Evolutionary conservation across 2,113 vertebrate species (phyloP), one percentile per base, ranked within the genome.

Genomic region (Cyanoderma ruficeps): DNA sequence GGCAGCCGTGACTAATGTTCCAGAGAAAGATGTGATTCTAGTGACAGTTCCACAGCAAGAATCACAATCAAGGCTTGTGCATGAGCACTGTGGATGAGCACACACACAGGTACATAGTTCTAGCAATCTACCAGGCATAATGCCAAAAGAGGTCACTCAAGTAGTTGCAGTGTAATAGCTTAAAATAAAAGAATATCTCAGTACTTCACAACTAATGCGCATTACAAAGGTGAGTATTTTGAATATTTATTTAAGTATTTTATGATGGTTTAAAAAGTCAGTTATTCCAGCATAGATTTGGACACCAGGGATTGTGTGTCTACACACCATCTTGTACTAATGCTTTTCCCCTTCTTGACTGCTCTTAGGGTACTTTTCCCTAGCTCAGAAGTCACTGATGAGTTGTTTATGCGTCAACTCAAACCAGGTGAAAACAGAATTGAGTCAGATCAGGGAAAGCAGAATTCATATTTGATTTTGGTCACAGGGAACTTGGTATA

Each of bases 21-120:
- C 95, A 97, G 84, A 96, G 81, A 84, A 93, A 84, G 44, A 89
- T n/a, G 81, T 91, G 70, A 47, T 70, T 94, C 68, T 85, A 93
- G 77, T 77, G 96, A 97, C 85, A 97, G 87, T 17, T 92, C 78
- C 76, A 53, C 42, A 83, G 33, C n/a, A 75, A 76, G 52, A 69
- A 78, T 56, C 60, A 65, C 33, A 72, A n/a, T 33, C 15, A 71
- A 60, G 41, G 52, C 30, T 68, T 87, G 28, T 35, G 25, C 52
- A 50, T 22, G 52, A 87, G 56, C 39, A 39, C 13, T 78, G 61
- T 5, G 6, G 47, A 68, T 23, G 2, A 76, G 44, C 75, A 87
- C 9, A 63, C 4, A 46, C 11, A 55, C 3, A 47, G 13, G 53
- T 27, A 71, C 25, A 18, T 0, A 35, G 24, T 5, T 74, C 47